These are phyloP conservation scores for Myotis pilosus DNA, from an alignment of 2,797 vertebrate genomes.

Conservation along the genomic window DNA sequence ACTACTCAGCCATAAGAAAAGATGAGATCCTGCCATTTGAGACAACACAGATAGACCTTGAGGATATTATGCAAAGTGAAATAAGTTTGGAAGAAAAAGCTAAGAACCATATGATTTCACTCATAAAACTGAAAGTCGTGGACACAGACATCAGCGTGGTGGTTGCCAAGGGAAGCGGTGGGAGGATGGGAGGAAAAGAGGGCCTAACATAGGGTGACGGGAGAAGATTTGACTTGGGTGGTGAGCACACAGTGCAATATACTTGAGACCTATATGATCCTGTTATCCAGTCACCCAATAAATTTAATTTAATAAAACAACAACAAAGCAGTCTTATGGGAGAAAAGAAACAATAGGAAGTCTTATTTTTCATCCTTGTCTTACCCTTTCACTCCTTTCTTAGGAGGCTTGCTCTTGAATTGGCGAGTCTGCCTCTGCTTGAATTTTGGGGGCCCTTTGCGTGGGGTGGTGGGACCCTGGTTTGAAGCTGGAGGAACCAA, in stretches of 20 bases:
- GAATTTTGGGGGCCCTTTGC: constrained; percentile 89
- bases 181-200: neutral
- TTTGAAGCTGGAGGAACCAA: constrained; percentile 65
- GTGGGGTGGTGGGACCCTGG: constrained; percentile 83
- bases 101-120: neutral
- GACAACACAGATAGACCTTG: neutral
- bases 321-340: neutral
- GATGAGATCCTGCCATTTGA: neutral
- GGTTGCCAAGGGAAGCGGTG: neutral
- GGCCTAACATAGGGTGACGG: neutral
- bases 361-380: constrained; percentile 13
- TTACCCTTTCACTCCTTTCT: constrained; percentile 88
- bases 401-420: constrained; percentile 91
- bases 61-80: neutral
- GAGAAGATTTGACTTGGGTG: neutral
- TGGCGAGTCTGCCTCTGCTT: constrained; percentile 89
- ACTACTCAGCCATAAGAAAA: neutral
- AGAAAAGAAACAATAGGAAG: neutral
- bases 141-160: neutral
- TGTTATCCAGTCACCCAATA: neutral
- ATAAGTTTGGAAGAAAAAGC: neutral
- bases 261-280: neutral
- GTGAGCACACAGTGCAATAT: neutral
- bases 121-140: neutral
- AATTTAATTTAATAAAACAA: neutral